These are phyloP conservation scores for Eulimnadia texana DNA, from an alignment of 1,140 invertebrate species.

Conservation along the genomic window DNA sequence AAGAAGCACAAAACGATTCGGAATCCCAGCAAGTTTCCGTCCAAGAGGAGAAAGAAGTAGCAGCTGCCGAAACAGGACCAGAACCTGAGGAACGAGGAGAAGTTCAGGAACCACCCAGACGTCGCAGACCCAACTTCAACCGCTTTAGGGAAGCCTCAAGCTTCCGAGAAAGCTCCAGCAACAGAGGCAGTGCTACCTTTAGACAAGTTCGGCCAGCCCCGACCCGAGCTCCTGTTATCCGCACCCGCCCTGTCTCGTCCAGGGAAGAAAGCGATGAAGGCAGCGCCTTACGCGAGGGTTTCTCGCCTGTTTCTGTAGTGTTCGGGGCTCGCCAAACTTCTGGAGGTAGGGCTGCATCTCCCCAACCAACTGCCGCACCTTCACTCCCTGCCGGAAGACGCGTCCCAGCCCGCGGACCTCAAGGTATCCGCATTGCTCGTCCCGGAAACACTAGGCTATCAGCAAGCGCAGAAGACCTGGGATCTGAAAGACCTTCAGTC, in stretches of 20 bases:
- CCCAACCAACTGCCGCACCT: neutral
- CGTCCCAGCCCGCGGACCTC: neutral
- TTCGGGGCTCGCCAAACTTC: neutral
- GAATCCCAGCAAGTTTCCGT: neutral
- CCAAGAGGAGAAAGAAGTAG: neutral
- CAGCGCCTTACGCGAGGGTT: neutral
- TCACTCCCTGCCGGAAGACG: neutral
- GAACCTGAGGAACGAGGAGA: neutral
- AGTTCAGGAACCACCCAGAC: neutral
- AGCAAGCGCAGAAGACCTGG: too few relatives aligned
- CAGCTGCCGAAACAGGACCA: neutral
- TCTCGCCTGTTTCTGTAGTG: neutral
- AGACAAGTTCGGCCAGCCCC: too few relatives aligned
- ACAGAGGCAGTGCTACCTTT: too few relatives aligned
- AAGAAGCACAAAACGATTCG: neutral
- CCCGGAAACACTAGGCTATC: neutral
- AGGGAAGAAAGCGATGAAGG: neutral
- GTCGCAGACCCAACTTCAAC: neutral
- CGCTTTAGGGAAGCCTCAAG: neutral
- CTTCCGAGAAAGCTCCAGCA: too few relatives aligned
- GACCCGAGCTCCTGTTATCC: neutral
- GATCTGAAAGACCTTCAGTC: neutral
- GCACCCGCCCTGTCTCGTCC: too few relatives aligned
- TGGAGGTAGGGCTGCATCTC: neutral
- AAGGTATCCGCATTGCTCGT: constrained; percentile 3